Evolutionary conservation across 2,888 invertebrate genomes (phyloP).

Genomic region (Cryptophagus acutangulus): DNA sequence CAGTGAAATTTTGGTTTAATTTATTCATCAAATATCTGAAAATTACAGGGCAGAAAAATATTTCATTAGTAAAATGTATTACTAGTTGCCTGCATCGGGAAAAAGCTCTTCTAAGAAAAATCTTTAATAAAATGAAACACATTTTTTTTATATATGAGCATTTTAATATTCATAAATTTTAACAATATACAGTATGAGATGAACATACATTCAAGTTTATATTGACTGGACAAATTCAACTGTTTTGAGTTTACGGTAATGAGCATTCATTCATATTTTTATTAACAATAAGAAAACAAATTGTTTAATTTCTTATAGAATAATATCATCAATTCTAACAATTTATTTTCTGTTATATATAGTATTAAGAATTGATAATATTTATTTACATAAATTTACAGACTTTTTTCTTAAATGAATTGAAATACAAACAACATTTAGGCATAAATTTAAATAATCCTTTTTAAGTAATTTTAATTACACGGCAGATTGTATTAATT

Average conservation of each 20-base stretch:
- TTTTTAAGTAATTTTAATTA: slow-evolving; percentile 5
- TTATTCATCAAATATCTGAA: no score
- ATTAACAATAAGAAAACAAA: background rate
- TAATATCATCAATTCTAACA: slow-evolving; percentile 2
- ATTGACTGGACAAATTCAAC: slow-evolving; percentile 49
- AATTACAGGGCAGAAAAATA: no score
- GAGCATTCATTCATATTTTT: slow-evolving; percentile 41
- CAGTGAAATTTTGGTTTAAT: no score
- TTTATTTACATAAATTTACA: no score
- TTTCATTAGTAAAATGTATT: no score
- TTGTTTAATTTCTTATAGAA: slow-evolving; percentile 2
- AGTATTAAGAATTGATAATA: no score
- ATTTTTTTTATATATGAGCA: slow-evolving; percentile 32
- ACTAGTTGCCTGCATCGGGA: no score
- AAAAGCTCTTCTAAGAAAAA: no score
- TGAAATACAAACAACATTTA: slow-evolving; percentile 4
- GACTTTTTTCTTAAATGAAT: slow-evolving; percentile 1
- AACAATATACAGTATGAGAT: slow-evolving; percentile 50
- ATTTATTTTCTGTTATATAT: slow-evolving; percentile 1
- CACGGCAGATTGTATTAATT: slow-evolving; percentile 42
- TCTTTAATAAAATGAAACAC: no score
- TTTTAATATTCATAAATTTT: slow-evolving; percentile 45
- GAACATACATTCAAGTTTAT: slow-evolving; percentile 48
- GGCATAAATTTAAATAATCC: background rate
- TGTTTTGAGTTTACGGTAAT: slow-evolving; percentile 39